Evolutionary conservation across 2,113 vertebrate genomes (phyloP), one percentile per base, ranked within the genome.

Genomic region (Myotis yumanensis): DNA sequence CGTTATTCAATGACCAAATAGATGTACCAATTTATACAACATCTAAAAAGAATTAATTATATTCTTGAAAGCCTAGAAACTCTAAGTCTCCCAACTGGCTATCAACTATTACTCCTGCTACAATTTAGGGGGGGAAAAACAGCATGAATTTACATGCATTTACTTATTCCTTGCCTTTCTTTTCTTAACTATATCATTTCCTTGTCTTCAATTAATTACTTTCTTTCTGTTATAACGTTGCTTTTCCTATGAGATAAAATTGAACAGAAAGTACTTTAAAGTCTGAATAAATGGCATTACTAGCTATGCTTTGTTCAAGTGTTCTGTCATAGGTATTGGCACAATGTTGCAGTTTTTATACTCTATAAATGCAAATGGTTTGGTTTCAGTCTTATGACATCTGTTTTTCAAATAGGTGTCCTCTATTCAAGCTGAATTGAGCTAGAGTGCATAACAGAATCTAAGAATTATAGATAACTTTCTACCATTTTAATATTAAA

Each of bases 391-490:
- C 22, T 90, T 43, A 40, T 6, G 40, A 4, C 89, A 93, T 15
- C 96, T 93, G 11, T 0, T 90, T 96, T 98, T 94, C 91, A 95
- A 96, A 96, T 64, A 20, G 11, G 7, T 37, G 2, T 86, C 10
- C n/a, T 91, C 12, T 89, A 17, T 82, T 87, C n/a, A 51, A 83
- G 59, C 15, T 76, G 17, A 97, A 85, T 28, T 11, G 76, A 11
- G 0, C 22, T 95, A 54, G 17, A 87, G 14, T 76, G 2, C 28
- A 80, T 28, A 91, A 37, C 11, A 97, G 9, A 97, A 96, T 30
- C 43, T 17, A 46, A 48, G 23, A 93, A 97, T 22, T 90, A n/a
- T 4, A 89, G 22, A 77, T 2, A 91, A 91, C 32, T 7, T 0
- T 3, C 0, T 85, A 82, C 2, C 0, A 0, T 81, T 30, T 88